Base-by-base conservation (phyloP, 2,888 invertebrate genomes). In the Tenthredo distinguenda region DNA sequence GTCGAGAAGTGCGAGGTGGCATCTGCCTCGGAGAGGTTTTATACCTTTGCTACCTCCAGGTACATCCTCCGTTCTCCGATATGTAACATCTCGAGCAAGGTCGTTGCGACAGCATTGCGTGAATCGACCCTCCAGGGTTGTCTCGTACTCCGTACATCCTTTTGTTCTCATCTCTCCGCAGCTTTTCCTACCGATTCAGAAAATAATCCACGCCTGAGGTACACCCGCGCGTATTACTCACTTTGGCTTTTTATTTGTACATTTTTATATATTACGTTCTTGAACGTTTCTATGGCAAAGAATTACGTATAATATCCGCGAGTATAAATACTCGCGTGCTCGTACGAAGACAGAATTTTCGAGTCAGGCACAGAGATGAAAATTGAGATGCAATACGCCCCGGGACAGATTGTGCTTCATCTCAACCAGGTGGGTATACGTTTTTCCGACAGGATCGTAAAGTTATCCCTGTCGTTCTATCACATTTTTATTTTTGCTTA, bases 61-160 rank as follows among this genome's bases (percentile, higher is more conserved):
- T 88, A 89, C 87, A 89, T 90, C 89, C 87, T 88, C 89, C 88
- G 85, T 89, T 88, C 89, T 88, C 91, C 90, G 90, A 91, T 91
- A 88, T 88, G 91, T 91, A 91, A 92, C 91, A 92, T 91, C 89
- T 90, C 91, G 92, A 91, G 91, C 92, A 92, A 92, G 92, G 91
- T 90, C 91, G 90, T 92, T 92, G 90, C 91, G 90, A 89, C 91
- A 91, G 62, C 34, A 81, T 62, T 81, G 79, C 79, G 58, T 81
- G 87, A 90, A 89, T 86, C 86, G 86, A 77, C 77, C 77, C 79
- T 81, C 58, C 79, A 81, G 37, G 58, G 58, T 81, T 81, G 79
- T 81, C 79, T 58, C 58, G 55, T 81, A 21, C 10, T 77, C 34
- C 12, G 26, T 31, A 77, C 15, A 47, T 81, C 79, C 40, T 81